phyloP scores from a whole-genome alignment of 2,888 invertebrate genomes.

The Tetanocera ferruginea region DNA sequence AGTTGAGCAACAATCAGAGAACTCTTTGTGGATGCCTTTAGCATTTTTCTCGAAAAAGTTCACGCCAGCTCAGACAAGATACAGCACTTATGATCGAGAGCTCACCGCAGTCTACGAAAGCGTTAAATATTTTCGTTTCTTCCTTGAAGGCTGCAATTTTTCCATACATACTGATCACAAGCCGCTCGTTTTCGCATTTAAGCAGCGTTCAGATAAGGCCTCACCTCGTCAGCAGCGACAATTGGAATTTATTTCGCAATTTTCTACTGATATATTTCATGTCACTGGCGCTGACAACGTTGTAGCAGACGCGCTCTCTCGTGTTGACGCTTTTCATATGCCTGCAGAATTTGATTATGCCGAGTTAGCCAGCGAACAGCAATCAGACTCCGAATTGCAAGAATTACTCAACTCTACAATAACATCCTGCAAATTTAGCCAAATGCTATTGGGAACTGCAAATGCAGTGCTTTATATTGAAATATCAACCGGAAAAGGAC shows the following conservation, averaged over 20 bases:
- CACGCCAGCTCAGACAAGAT: too few relatives aligned
- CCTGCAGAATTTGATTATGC: not conserved
- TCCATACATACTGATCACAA: too few relatives aligned
- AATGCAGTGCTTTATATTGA: slow-evolving; percentile 11
- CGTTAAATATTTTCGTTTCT: too few relatives aligned
- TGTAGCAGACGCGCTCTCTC: slow-evolving; percentile 34
- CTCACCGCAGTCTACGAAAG: too few relatives aligned
- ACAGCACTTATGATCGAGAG: too few relatives aligned
- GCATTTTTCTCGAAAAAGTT: too few relatives aligned
- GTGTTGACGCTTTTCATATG: slow-evolving; percentile 34
- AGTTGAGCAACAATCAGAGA: too few relatives aligned
- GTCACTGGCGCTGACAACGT: slow-evolving; percentile 28
- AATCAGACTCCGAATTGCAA: not conserved
- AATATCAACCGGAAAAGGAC: not conserved
- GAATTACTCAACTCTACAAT: not conserved
- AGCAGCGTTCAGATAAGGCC: not conserved
- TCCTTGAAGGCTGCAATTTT: too few relatives aligned
- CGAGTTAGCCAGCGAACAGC: not conserved
- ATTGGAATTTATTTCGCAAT: slow-evolving; percentile 36
- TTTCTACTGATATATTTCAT: slow-evolving; percentile 24
- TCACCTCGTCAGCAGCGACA: slow-evolving; percentile 10
- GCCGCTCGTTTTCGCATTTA: not conserved
- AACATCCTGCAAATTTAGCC: slow-evolving; percentile 1
- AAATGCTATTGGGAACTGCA: slow-evolving; percentile 1
- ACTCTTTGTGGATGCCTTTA: too few relatives aligned